Percentiles rank a stretch among this genome's conserved stretches.
Conservation (phyloP, 2,113 vertebrate genomes). For the Glareola pratincola region DNA sequence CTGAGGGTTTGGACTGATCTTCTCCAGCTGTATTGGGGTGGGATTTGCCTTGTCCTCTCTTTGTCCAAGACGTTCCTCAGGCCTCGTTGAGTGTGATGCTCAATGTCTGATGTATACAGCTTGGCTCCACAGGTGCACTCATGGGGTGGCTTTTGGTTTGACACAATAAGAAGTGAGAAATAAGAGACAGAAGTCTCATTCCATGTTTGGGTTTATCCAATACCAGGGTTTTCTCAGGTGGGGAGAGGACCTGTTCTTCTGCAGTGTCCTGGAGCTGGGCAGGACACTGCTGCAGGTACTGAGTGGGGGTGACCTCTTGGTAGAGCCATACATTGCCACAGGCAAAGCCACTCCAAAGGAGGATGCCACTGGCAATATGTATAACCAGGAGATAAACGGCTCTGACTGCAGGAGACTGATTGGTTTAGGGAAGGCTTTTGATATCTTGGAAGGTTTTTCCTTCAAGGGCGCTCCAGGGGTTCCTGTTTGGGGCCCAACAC, state of each 20-base stretch:
- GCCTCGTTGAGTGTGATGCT: background rate
- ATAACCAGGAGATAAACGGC: background rate
- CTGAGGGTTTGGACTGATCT: background rate
- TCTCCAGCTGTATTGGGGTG: background rate
- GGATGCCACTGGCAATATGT: background rate
- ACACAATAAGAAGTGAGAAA: background rate
- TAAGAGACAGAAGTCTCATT: background rate
- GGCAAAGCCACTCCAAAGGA: background rate
- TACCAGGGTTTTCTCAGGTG: background rate
- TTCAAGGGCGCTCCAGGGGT: background rate
- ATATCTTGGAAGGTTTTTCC: background rate
- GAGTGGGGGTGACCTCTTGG: background rate
- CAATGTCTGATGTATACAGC: background rate
- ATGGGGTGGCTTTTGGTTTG: background rate
- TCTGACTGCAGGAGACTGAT: background rate
- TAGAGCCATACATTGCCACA: rapidly evolving
- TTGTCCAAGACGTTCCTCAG: background rate
- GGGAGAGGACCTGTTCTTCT: background rate
- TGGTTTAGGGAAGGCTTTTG: background rate
- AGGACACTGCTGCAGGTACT: background rate
- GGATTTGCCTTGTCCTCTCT: background rate
- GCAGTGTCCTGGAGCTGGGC: background rate
- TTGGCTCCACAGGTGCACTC: background rate
- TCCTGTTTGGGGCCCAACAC: rapidly evolving
- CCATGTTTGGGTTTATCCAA: background rate